Conservation (phyloP, 2,113 vertebrate species). For the Thymallus thymallus region DNA sequence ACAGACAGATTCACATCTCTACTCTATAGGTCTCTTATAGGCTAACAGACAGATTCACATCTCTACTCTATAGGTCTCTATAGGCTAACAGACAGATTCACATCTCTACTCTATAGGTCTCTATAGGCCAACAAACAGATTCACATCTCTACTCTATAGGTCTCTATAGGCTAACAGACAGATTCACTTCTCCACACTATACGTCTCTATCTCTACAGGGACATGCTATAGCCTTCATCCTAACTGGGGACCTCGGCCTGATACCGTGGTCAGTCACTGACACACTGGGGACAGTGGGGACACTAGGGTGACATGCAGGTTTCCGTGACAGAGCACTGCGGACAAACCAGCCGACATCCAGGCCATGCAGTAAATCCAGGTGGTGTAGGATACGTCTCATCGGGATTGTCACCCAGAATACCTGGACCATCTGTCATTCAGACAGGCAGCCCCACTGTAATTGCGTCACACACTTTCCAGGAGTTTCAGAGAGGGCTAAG, state of each 20-base stretch:
- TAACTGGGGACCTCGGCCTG: background rate
- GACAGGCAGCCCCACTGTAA: conserved; percentile 3
- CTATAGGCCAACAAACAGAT: background rate
- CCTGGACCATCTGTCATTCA: conserved; percentile 30
- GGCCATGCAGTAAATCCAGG: conserved; percentile 20
- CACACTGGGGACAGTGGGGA: background rate
- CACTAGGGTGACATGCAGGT: background rate
- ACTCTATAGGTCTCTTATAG: too few species aligned
- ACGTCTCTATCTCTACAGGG: background rate
- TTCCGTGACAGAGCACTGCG: background rate
- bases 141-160: background rate
- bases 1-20: too few species aligned
- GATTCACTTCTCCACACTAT: too few species aligned
- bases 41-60: background rate
- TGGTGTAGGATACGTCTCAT: conserved; percentile 18
- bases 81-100: conserved; percentile 29
- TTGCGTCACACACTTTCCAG: conserved; percentile 10
- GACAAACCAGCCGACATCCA: conserved; percentile 19
- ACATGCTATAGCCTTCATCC: background rate
- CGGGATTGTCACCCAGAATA: conserved; percentile 37
- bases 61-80: too few species aligned
- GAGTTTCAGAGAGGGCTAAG: background rate
- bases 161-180: too few species aligned
- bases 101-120: too few species aligned
- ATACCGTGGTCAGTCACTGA: background rate